Evolutionary conservation across 1,140 invertebrate genomes (phyloP).

Genomic region (Drosophila guanche): DNA sequence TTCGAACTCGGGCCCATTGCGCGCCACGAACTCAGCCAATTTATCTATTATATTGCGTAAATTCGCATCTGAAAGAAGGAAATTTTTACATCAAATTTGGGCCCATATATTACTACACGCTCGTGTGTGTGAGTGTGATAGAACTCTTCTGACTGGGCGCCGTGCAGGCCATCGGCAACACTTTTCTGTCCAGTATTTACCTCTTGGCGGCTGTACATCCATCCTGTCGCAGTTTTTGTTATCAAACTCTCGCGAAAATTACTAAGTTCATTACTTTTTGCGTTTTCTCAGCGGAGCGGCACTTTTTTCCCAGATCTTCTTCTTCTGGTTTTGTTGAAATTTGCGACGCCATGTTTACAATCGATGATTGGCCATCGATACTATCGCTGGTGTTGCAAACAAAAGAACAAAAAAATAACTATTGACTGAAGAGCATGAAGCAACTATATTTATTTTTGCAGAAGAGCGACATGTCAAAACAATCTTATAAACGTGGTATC

Average conservation of each 20-base stretch:
- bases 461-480: conserved; percentile 31
- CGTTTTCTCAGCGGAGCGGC: conserved; percentile 53
- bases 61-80: conserved; percentile 65
- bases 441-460: no score
- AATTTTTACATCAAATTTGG: conserved; percentile 28
- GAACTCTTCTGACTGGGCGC: not conserved
- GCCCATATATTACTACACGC: conserved; percentile 15
- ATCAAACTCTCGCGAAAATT: conserved; percentile 33
- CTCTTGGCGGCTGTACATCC: conserved; percentile 69
- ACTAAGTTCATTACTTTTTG: conserved; percentile 50
- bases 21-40: conserved; percentile 98
- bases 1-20: conserved; percentile 99
- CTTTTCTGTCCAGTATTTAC: conserved; percentile 5
- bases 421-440: no score
- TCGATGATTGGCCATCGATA: not conserved
- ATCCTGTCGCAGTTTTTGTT: conserved; percentile 41
- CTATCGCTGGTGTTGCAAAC: no score
- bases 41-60: conserved; percentile 97
- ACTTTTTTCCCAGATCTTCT: conserved; percentile 26
- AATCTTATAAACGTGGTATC: not conserved
- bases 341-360: conserved; percentile 13
- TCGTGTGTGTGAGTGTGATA: conserved; percentile 15
- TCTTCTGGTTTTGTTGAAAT: conserved; percentile 18
- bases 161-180: not conserved
- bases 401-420: no score